Conservation (phyloP, 2,113 vertebrate genomes). For the Malurus alboscapulatus region DNA sequence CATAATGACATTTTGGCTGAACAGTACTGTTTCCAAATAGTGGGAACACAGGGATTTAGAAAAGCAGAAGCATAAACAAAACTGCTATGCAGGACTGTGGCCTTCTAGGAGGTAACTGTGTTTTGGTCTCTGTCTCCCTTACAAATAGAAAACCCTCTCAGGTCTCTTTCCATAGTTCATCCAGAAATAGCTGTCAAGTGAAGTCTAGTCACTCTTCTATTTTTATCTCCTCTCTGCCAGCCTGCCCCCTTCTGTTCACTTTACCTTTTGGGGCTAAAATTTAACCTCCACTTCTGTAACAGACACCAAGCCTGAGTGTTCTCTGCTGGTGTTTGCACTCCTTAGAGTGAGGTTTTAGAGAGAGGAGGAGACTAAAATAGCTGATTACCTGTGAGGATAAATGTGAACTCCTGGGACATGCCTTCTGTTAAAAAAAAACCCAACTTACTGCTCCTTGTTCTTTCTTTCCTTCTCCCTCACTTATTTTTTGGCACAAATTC, state of each 20-base stretch:
- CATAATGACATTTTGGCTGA: conserved; percentile 5
- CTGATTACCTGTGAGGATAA: background rate
- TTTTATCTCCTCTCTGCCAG: conserved; percentile 11
- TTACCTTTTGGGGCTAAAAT: background rate
- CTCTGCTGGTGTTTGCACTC: background rate
- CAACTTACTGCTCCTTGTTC: background rate
- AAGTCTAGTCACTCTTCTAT: conserved; percentile 37
- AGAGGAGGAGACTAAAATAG: background rate
- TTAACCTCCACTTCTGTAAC: background rate
- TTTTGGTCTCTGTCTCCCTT: background rate
- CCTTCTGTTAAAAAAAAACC: background rate
- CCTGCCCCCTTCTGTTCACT: conserved; percentile 32
- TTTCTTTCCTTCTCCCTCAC: background rate
- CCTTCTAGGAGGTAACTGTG: background rate
- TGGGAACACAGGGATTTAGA: background rate
- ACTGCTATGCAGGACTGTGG: background rate
- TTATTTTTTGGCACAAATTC: background rate
- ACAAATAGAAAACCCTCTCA: background rate
- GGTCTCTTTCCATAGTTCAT: background rate
- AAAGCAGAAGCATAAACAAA: conserved; percentile 9
- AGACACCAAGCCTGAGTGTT: background rate
- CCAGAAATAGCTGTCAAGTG: conserved; percentile 47
- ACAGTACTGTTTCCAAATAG: background rate
- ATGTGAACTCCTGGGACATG: background rate
- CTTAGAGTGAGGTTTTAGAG: background rate